Conservation (phyloP, 2,113 vertebrate genomes). For the Dendropsophus ebraccatus region DNA sequence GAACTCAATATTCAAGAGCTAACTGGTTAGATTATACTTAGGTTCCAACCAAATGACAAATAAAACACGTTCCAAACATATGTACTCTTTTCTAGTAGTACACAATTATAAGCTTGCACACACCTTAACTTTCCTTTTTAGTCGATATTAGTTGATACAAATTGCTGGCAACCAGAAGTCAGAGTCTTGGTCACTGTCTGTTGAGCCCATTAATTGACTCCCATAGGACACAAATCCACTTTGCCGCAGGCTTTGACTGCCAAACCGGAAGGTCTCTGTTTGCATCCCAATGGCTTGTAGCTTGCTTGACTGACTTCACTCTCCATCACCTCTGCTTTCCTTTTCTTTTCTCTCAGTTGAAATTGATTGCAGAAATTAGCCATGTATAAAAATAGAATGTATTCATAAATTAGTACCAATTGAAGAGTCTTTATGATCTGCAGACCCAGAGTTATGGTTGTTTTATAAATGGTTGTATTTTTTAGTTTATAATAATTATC, state of each 20-base stretch:
- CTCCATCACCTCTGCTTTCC: not conserved
- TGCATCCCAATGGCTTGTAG: constrained; percentile 30
- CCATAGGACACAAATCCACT: constrained; percentile 13
- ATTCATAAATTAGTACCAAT: no score
- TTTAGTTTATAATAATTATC: no score
- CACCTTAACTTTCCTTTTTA: constrained; percentile 2
- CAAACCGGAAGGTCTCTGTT: constrained; percentile 24
- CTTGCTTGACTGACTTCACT: constrained; percentile 26
- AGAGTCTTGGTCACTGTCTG: constrained; percentile 53
- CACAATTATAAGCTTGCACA: constrained; percentile 5
- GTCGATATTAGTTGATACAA: constrained; percentile 28
- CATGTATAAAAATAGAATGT: not conserved
- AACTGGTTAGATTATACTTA: not conserved
- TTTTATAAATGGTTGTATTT: no score
- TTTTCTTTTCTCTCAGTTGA: not conserved
- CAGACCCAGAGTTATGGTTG: no score
- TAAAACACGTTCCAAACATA: not conserved
- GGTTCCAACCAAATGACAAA: not conserved
- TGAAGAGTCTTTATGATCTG: no score
- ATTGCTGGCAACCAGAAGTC: constrained; percentile 38
- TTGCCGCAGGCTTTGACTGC: constrained; percentile 41
- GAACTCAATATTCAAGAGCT: not conserved
- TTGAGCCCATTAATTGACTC: constrained; percentile 51
- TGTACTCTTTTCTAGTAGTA: not conserved
- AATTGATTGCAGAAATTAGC: not conserved